Evolutionary conservation across 2,888 invertebrate species (phyloP).

Genomic region (Cremastobaeus sp.): DNA sequence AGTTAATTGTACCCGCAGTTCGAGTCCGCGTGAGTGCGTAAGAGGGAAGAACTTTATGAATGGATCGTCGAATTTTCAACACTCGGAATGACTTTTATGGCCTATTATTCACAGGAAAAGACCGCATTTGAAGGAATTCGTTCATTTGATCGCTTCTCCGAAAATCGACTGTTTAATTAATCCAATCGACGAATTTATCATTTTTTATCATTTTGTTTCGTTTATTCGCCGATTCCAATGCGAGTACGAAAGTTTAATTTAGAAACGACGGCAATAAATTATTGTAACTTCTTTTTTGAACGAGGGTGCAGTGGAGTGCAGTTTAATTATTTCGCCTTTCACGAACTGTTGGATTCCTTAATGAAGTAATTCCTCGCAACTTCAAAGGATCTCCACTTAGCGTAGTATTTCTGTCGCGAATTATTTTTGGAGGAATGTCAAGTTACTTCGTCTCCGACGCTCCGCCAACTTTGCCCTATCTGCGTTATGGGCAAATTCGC

Average conservation of each 20-base stretch:
- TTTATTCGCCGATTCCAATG: too few relatives aligned
- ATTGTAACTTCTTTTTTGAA: neutral
- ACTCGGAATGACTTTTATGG: constrained; percentile 3
- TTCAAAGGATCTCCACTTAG: constrained; percentile 46
- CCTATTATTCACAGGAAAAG: neutral
- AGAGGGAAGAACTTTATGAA: constrained; percentile 21
- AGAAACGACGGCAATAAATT: too few relatives aligned
- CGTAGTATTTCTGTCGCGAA: constrained; percentile 69
- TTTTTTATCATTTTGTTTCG: too few relatives aligned
- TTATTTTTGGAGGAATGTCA: constrained; percentile 71
- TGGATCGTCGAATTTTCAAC: constrained; percentile 28
- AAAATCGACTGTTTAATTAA: neutral
- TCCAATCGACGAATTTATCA: neutral
- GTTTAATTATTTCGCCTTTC: constrained; percentile 15
- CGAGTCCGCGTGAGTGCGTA: constrained; percentile 5
- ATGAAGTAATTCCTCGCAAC: constrained; percentile 42
- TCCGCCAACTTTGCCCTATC: constrained; percentile 29
- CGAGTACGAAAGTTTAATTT: too few relatives aligned
- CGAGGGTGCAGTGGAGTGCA: neutral
- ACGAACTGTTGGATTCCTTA: constrained; percentile 15
- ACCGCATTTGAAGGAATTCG: too few relatives aligned
- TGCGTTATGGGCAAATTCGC: constrained; percentile 46
- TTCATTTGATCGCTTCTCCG: too few relatives aligned
- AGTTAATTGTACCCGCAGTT: constrained; percentile 67
- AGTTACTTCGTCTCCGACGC: constrained; percentile 31